phyloP scores from a whole-genome alignment of 2,113 vertebrate genomes.

The Colius striatus region DNA sequence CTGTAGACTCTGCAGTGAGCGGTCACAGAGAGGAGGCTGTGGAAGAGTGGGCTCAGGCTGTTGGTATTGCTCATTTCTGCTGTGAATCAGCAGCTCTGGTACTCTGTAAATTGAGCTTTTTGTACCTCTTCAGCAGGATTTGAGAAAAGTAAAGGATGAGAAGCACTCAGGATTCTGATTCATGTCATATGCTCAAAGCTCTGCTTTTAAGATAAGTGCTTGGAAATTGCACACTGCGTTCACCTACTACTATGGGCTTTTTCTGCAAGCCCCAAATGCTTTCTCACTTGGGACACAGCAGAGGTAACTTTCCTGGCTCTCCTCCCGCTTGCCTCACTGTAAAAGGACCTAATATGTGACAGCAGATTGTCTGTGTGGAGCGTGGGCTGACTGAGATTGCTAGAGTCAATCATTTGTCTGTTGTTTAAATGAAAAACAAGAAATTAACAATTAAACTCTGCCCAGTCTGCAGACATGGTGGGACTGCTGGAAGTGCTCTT shows the following conservation, averaged over 20 bases:
- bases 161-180: background rate
- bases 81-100: background rate
- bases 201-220: background rate
- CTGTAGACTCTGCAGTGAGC: rapidly evolving
- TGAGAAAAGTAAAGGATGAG: background rate
- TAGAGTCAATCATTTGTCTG: background rate
- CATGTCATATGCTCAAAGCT: background rate
- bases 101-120: background rate
- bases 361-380: background rate
- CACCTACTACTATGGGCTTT: background rate
- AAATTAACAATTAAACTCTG: background rate
- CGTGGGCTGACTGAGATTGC: background rate
- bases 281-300: background rate
- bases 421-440: background rate
- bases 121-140: background rate
- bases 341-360: background rate
- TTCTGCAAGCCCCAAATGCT: background rate
- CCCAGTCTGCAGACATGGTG: background rate
- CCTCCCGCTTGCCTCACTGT: background rate
- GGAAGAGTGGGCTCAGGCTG: background rate
- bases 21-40: background rate
- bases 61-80: background rate
- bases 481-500: background rate
- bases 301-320: background rate
- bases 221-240: background rate